These are phyloP conservation scores for Danionella dracula DNA, from an alignment of 2,797 vertebrate species.

Conservation along the genomic window DNA sequence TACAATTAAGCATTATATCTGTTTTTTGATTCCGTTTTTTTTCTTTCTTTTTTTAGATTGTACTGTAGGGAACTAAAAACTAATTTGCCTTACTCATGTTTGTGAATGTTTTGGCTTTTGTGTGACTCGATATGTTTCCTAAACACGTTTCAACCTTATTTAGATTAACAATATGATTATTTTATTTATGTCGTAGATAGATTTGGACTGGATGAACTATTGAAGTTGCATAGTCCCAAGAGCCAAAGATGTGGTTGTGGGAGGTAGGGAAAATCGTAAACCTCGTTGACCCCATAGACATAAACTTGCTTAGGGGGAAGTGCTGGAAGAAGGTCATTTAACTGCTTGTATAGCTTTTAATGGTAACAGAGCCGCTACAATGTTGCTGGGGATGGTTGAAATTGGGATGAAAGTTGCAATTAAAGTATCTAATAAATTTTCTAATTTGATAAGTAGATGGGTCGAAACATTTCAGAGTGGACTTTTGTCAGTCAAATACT, in stretches of 20 bases:
- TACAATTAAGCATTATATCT: too few species aligned
- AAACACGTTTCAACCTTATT: neutral
- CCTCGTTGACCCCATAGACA: slow-evolving; percentile 63
- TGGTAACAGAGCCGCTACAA: slow-evolving; percentile 43
- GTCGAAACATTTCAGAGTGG: neutral
- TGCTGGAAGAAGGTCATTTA: slow-evolving; percentile 59
- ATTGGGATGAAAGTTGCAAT: neutral
- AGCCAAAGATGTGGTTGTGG: slow-evolving; percentile 58
- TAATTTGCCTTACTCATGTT: neutral
- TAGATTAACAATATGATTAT: neutral
- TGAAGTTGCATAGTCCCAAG: slow-evolving; percentile 70
- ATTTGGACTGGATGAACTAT: slow-evolving; percentile 69
- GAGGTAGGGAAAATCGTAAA: slow-evolving; percentile 54
- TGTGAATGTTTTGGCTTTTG: too few species aligned
- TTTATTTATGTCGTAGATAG: slow-evolving; percentile 47
- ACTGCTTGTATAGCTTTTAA: slow-evolving; percentile 64
- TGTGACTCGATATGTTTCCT: too few species aligned
- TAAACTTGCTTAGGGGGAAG: slow-evolving; percentile 59
- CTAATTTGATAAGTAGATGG: neutral
- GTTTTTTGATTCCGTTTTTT: neutral
- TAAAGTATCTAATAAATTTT: neutral
- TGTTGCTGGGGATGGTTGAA: neutral
- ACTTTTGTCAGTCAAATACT: slow-evolving; percentile 2
- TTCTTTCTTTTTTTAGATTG: neutral
- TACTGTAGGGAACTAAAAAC: neutral